Percentiles rank a stretch among this genome's conserved stretches.
Evolutionary conservation across 2,113 vertebrate species (phyloP).

Genomic region (human (Homo sapiens)): GRCh38 chr19:31563501-31564000

Average conservation of each 20-base stretch:
- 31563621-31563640: constrained; percentile 69
- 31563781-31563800: too few relatives aligned
- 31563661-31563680: constrained; percentile 75
- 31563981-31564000: fast-evolving
- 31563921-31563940: background rate
- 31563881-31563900: fast-evolving
- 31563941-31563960: fast-evolving
- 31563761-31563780: background rate
- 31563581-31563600: constrained; percentile 62
- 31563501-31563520: background rate
- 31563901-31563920: fast-evolving
- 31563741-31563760: background rate
- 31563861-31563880: fast-evolving
- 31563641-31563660: constrained; percentile 69
- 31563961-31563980: background rate
- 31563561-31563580: constrained; percentile 58
- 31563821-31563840: fast-evolving
- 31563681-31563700: constrained; percentile 71
- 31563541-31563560: constrained; percentile 40
- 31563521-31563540: background rate
- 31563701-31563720: constrained; percentile 29
- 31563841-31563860: fast-evolving
- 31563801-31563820: background rate
- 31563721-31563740: background rate
- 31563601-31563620: constrained; percentile 67